These are phyloP conservation scores for Phasianus colchicus DNA, from an alignment of 2,113 vertebrate genomes.

Conservation along the genomic window DNA sequence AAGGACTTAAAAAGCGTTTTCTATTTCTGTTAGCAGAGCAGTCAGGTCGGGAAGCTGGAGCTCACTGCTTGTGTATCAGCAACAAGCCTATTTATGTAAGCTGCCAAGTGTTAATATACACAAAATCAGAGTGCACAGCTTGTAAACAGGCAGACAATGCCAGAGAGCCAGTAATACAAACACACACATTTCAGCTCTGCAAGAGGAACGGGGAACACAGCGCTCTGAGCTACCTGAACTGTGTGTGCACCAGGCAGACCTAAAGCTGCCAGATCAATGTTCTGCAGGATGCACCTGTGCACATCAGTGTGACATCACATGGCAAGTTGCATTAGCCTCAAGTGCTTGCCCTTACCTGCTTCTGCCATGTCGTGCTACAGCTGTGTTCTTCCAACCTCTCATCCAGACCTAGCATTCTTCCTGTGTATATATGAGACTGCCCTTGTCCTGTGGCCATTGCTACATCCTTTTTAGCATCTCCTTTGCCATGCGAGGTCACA, in stretches of 20 bases:
- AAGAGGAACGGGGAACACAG: accelerated
- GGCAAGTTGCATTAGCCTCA: slow-evolving; percentile 48
- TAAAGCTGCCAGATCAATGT: slow-evolving; percentile 39
- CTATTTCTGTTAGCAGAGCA: slow-evolving; percentile 18
- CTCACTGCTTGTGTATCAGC: background rate
- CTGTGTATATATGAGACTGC: background rate
- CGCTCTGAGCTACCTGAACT: background rate
- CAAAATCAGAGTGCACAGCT: accelerated
- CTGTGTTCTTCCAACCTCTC: background rate
- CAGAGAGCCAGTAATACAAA: background rate
- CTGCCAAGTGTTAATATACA: background rate
- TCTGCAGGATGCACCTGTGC: accelerated
- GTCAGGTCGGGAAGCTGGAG: background rate
- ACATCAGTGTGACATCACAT: background rate
- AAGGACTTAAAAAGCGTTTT: background rate
- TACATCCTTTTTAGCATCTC: background rate
- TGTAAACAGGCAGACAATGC: background rate
- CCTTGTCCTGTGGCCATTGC: accelerated
- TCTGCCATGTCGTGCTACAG: background rate
- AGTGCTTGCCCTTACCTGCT: background rate
- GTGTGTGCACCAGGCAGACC: background rate
- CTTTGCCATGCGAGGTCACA: background rate
- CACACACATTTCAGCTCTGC: background rate
- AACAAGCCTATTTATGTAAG: background rate
- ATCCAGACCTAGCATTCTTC: too few species aligned